Evolutionary conservation across 2,888 invertebrate species (phyloP).

Genomic region (Tinea trinotella): DNA sequence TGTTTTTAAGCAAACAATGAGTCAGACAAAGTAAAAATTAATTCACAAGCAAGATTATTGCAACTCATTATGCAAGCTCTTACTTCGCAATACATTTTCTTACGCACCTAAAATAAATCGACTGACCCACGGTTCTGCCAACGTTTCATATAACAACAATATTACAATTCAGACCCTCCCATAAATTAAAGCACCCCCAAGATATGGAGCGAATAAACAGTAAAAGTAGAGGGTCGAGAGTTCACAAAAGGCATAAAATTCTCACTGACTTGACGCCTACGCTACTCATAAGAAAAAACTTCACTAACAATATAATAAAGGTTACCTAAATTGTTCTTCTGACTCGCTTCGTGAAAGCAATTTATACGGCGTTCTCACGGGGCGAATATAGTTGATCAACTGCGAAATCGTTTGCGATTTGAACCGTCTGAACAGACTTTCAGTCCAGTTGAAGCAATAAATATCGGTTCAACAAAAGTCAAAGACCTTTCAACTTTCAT

Average conservation of each 20-base stretch:
- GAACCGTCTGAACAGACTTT: no score
- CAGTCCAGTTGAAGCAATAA: no score
- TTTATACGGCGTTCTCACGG: no score
- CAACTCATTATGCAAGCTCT: background rate
- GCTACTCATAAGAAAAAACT: background rate
- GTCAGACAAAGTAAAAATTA: no score
- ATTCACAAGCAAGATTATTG: background rate
- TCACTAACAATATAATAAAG: background rate
- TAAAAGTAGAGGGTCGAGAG: constrained; percentile 11
- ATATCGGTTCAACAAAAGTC: no score
- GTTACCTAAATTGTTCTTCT: background rate
- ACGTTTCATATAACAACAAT: background rate
- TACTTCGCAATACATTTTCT: background rate
- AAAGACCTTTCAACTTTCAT: no score
- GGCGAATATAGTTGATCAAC: no score
- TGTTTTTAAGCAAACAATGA: no score
- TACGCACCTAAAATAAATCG: background rate
- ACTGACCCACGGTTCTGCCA: background rate
- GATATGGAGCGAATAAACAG: constrained; percentile 1
- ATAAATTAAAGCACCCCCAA: constrained; percentile 8
- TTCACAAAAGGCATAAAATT: constrained; percentile 6
- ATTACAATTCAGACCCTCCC: constrained; percentile 8
- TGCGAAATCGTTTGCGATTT: no score
- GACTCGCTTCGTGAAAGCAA: no score
- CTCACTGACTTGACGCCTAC: background rate